Conservation (phyloP, 2,113 vertebrate genomes). For the Aviceda subcristata region DNA sequence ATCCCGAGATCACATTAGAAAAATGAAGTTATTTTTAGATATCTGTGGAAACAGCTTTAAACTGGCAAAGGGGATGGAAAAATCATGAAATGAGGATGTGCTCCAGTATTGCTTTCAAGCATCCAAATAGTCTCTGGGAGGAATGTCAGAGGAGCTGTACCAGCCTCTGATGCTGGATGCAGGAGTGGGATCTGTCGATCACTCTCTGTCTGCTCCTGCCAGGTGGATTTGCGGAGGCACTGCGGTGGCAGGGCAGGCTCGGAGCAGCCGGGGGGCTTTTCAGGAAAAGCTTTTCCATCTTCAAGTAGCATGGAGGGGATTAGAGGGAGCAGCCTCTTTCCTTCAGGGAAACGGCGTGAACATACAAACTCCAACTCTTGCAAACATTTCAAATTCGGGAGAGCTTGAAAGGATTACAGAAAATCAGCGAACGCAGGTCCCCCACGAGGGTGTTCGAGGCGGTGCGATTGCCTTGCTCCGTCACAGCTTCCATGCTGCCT, state of each 20-base stretch:
- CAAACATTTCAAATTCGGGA: not conserved
- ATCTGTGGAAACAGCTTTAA: not conserved
- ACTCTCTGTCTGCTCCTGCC: not conserved
- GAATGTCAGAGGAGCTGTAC: not conserved
- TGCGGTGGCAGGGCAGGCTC: fast-evolving
- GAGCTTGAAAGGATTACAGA: not conserved
- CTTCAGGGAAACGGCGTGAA: not conserved
- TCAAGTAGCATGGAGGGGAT: not conserved
- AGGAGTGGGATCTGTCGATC: fast-evolving
- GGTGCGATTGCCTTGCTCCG: fast-evolving
- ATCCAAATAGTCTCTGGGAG: not conserved
- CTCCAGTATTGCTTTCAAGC: not conserved
- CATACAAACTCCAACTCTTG: not conserved
- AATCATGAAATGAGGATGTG: not conserved
- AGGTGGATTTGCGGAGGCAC: not conserved
- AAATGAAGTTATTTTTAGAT: not conserved
- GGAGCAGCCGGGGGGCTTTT: not conserved
- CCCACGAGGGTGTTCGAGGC: fast-evolving
- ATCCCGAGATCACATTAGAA: not conserved
- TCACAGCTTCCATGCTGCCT: fast-evolving
- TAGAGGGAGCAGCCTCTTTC: not conserved
- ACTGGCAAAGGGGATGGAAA: not conserved
- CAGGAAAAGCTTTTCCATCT: not conserved
- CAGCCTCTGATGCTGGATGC: not conserved
- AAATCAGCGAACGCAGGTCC: fast-evolving